Base-by-base conservation (phyloP, 2,888 invertebrate genomes). In the Callyntrura guangdongensis region DNA sequence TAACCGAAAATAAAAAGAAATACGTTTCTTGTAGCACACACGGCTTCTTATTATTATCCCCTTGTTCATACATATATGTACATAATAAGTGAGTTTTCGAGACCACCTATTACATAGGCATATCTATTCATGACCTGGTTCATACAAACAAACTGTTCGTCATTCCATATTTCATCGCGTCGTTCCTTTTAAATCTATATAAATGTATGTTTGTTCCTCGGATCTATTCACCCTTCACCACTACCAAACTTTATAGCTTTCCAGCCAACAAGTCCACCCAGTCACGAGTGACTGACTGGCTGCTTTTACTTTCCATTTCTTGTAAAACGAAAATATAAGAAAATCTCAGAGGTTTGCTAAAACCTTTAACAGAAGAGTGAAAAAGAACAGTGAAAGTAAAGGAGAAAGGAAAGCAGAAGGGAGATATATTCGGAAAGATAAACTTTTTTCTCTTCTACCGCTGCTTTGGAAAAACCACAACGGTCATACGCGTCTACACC, bases 311-410 rank as follows among this genome's bases (percentile, higher is more conserved):
- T 72, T 86, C 61, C 1, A 25, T 86, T 22, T 53, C 61, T 61
- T 77, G 49, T 12, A 59, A n/a, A 56, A 47, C 8, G 20, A 81
- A 25, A 74, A 36, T 22, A n/a, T n/a, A 47, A 79, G 53, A 20
- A 74, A 86, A 49, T 86, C 79, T 86, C 64, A 36, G 86, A 79
- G 77, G 64, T 36, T 64, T 53, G 86, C 25, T 79, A 86, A 86
- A 79, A n/a, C 79, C n/a, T n/a, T n/a, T 64, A 49, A 64, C 79
- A 86, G 67, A 61, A 25, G 64, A 59, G 59, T 27, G 27, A n/a
- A 64, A 45, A 61, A 49, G 53, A 53, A 22, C 5, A 4, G 64
- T 36, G 69, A 69, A 69, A 9, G 27, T 72, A 14, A 27, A 27
- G 79, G 61, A 36, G 14, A 67, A 67, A 1, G 36, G n/a, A 49